These are phyloP conservation scores for Eugnorisma glareosa DNA, from an alignment of 2,888 invertebrate species.

Conservation along the genomic window DNA sequence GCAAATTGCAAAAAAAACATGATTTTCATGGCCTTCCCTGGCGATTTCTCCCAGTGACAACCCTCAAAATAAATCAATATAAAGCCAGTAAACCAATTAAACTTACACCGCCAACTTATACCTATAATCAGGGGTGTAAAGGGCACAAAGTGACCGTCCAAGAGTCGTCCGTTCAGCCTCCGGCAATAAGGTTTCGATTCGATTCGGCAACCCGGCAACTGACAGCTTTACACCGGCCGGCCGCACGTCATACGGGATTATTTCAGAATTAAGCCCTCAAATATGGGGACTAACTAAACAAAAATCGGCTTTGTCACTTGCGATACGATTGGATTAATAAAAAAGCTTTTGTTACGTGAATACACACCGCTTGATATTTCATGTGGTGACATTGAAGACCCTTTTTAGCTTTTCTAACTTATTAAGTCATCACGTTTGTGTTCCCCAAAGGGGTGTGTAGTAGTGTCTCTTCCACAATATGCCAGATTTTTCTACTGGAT, in stretches of 20 bases:
- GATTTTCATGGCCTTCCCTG: neutral
- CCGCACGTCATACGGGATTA: conserved; percentile 41
- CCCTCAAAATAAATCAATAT: neutral
- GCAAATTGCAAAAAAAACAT: too few species aligned
- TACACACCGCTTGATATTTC: conserved; percentile 16
- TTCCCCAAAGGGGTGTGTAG: neutral
- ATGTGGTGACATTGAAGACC: conserved; percentile 1
- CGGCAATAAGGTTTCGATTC: conserved; percentile 32
- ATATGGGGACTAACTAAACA: conserved; percentile 37
- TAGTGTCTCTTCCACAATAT: neutral
- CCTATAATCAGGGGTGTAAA: conserved; percentile 21
- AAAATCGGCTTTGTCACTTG: conserved; percentile 6
- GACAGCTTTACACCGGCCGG: conserved; percentile 41
- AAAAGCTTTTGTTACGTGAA: conserved; percentile 22
- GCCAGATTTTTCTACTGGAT: neutral
- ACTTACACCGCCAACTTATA: neutral
- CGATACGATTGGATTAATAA: conserved; percentile 18
- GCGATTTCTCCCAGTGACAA: too few species aligned
- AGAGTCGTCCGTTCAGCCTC: neutral
- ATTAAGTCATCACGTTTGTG: neutral
- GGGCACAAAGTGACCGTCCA: neutral
- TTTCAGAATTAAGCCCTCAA: conserved; percentile 20
- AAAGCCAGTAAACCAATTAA: conserved; percentile 16
- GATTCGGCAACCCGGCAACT: conserved; percentile 42
- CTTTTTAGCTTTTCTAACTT: neutral